Evolutionary conservation across 2,888 invertebrate genomes (phyloP).

Genomic region (Neuroscelio doddi): DNA sequence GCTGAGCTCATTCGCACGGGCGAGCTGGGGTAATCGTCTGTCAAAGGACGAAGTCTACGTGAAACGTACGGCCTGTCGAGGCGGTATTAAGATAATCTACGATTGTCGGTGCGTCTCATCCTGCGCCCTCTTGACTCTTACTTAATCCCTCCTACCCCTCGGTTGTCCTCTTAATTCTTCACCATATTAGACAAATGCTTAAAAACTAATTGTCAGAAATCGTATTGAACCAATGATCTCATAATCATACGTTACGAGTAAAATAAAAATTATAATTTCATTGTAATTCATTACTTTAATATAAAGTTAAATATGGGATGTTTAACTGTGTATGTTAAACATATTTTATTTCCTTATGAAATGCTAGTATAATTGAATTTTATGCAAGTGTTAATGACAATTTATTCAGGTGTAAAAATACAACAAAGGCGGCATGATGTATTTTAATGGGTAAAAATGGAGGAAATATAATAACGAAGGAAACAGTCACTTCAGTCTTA

Average conservation of each 20-base stretch:
- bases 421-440: constrained; percentile 5
- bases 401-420: neutral
- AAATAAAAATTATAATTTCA: no score
- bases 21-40: neutral
- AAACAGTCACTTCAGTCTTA: constrained; percentile 25
- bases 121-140: neutral
- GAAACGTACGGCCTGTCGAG: neutral
- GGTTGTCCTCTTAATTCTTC: neutral
- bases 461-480: constrained; percentile 23
- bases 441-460: constrained; percentile 10
- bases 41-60: neutral
- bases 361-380: no score
- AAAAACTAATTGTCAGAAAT: no score
- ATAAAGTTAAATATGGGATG: no score
- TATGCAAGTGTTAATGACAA: no score
- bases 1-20: neutral
- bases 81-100: neutral
- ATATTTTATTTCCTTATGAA: no score
- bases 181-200: no score
- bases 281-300: no score
- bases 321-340: no score
- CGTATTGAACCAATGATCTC: no score
- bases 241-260: no score
- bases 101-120: neutral
- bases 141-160: neutral